A percentile compares a stretch with the other conserved stretches of the same genome.
Evolutionary conservation across 2,797 vertebrate genomes (phyloP).

Genomic region (Falco rusticolus): DNA sequence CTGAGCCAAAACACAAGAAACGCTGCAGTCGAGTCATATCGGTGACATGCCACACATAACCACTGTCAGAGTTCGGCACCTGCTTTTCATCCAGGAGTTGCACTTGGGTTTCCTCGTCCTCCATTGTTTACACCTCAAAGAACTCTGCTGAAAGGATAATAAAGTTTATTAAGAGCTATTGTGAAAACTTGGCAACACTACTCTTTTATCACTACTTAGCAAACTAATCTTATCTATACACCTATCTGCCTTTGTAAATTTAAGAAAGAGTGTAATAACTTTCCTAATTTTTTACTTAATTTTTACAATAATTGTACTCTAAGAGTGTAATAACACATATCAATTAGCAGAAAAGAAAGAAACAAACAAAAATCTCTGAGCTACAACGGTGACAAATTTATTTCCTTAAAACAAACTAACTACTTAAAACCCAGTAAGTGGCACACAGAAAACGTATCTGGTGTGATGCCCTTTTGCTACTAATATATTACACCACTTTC

Average conservation of each 20-base stretch:
- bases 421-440: background rate
- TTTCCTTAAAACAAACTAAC: background rate
- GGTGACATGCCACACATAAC: conserved; percentile 76
- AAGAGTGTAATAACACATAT: accelerated
- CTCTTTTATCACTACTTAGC: background rate
- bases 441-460: background rate
- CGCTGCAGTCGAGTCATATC: conserved; percentile 83
- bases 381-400: background rate
- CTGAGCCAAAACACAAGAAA: conserved; percentile 91
- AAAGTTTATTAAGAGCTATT: background rate
- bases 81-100: conserved; percentile 68
- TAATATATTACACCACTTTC: background rate
- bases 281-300: too few species aligned
- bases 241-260: background rate
- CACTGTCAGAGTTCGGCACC: conserved; percentile 68
- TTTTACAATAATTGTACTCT: background rate
- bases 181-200: background rate
- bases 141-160: background rate
- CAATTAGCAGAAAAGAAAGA: background rate
- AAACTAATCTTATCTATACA: background rate
- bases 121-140: conserved; percentile 73
- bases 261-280: too few species aligned
- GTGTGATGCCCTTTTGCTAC: background rate
- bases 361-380: background rate
- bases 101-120: conserved; percentile 48